These are phyloP conservation scores for Lacanobia oleracea DNA, from an alignment of 2,888 invertebrate genomes.

Conservation along the genomic window DNA sequence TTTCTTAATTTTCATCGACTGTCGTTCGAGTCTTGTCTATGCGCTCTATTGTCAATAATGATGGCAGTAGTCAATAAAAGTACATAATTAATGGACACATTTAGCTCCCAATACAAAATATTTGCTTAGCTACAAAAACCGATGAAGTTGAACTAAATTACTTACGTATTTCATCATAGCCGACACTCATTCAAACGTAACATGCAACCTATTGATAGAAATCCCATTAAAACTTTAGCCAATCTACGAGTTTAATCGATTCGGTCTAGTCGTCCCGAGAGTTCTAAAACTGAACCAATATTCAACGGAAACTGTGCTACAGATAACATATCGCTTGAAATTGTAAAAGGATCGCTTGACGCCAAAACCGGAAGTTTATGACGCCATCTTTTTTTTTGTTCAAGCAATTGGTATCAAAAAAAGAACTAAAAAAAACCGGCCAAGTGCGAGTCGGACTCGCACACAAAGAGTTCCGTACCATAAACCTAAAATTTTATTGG, in stretches of 20 bases:
- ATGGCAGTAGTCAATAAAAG: too few relatives aligned
- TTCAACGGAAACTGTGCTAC: conserved; percentile 8
- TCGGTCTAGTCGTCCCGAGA: conserved; percentile 5
- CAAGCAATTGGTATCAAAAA: too few relatives aligned
- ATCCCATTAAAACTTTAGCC: conserved; percentile 29
- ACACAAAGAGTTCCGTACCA: too few relatives aligned
- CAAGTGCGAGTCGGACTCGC: too few relatives aligned
- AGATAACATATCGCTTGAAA: background rate
- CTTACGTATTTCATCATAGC: background rate
- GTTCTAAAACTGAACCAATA: conserved; percentile 22
- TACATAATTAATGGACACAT: background rate
- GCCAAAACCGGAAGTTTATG: background rate
- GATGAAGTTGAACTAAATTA: background rate
- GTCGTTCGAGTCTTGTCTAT: too few relatives aligned
- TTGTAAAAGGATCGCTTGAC: background rate
- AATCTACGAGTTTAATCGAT: conserved; percentile 29
- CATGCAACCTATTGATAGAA: conserved; percentile 19
- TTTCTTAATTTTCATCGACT: too few relatives aligned
- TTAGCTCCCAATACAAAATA: background rate
- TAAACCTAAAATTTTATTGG: too few relatives aligned
- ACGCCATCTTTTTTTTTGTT: too few relatives aligned
- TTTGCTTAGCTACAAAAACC: background rate
- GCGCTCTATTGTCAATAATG: too few relatives aligned
- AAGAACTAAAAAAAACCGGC: too few relatives aligned
- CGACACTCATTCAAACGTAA: conserved; percentile 2